phyloP scores from a whole-genome alignment of 92 coral and sea anemone genomes.

The Umimayanthus chanpuru region DNA sequence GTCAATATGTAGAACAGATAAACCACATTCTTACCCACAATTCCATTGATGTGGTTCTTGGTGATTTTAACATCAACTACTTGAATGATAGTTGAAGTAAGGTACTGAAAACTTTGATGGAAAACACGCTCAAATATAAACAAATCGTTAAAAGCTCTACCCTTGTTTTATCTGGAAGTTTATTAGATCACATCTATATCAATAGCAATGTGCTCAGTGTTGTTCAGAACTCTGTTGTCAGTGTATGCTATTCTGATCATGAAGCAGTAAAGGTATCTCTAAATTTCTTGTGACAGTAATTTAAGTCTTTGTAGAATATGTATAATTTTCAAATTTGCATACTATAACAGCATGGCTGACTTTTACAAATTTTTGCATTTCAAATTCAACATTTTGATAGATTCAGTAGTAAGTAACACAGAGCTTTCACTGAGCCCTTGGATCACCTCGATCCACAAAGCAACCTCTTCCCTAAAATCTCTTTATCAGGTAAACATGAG shows the following conservation, averaged over 20 bases:
- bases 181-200: conserved; percentile 43
- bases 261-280: not conserved
- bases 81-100: conserved; percentile 19
- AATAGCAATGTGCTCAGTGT: conserved; percentile 13
- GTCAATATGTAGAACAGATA: conserved; percentile 25
- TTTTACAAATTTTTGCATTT: no score
- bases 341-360: no score
- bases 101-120: conserved; percentile 40
- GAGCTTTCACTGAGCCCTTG: no score
- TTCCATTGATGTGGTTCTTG: conserved; percentile 44
- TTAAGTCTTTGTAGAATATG: no score
- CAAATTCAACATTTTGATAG: no score
- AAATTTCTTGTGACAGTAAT: no score
- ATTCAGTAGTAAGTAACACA: no score
- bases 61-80: conserved; percentile 65
- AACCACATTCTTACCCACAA: conserved; percentile 38
- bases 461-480: no score
- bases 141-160: conserved; percentile 34
- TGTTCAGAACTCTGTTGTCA: conserved; percentile 46
- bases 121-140: not conserved
- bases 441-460: no score
- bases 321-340: no score
- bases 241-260: conserved; percentile 73
- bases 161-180: conserved; percentile 46
- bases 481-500: no score